Evolutionary conservation across 2,888 invertebrate genomes (phyloP).

Genomic region (Dorcus hopei): DNA sequence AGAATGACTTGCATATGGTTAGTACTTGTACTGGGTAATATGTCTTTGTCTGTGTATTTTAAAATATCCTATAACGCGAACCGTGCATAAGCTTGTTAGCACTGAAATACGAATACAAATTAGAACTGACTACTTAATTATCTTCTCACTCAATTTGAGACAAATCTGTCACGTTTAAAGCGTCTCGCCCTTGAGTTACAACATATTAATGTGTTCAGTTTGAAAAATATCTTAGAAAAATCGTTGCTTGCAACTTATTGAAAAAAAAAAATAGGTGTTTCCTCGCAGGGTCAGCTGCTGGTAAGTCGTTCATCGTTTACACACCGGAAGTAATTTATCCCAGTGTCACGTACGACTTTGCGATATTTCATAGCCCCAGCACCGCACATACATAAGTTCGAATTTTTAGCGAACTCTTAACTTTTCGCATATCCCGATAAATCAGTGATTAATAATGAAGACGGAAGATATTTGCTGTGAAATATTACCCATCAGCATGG

Average conservation of each 20-base stretch:
- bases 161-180: not conserved
- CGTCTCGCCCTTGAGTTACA: no score
- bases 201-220: not conserved
- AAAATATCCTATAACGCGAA: not conserved
- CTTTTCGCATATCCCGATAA: slow-evolving; percentile 36
- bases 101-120: slow-evolving; percentile 2
- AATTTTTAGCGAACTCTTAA: slow-evolving; percentile 32
- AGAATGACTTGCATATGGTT: no score
- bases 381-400: slow-evolving; percentile 28
- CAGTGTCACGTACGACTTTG: not conserved
- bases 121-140: slow-evolving; percentile 6
- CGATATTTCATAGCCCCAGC: slow-evolving; percentile 23
- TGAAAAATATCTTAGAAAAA: no score
- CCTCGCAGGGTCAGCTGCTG: no score
- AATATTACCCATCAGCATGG: slow-evolving; percentile 35
- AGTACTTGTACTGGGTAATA: not conserved
- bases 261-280: no score
- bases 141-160: slow-evolving; percentile 1
- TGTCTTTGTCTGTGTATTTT: slow-evolving; percentile 1
- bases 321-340: not conserved
- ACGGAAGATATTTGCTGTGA: slow-evolving; percentile 32
- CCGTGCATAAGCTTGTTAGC: slow-evolving; percentile 1
- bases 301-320: not conserved
- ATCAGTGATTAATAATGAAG: slow-evolving; percentile 43
- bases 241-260: no score